A percentile compares a stretch with the other conserved stretches of the same genome.
Evolutionary conservation across 2,888 invertebrate genomes (phyloP).

Genomic region (Chirona hameri): DNA sequence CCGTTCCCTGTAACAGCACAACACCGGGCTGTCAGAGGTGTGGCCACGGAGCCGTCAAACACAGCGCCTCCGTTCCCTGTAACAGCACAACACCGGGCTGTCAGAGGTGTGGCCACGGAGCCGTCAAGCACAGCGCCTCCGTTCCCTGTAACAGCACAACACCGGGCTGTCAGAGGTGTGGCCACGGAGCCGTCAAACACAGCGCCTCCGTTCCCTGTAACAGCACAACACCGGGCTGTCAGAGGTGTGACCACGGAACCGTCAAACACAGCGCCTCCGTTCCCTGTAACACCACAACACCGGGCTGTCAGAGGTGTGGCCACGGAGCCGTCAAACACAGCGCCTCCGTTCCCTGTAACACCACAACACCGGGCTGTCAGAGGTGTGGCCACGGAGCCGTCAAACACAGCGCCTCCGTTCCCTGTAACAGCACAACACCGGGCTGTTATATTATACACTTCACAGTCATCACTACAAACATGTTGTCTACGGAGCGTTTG

Average conservation of each 20-base stretch:
- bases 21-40: constrained; percentile 32
- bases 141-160: constrained; percentile 55
- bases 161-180: background rate
- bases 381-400: constrained; percentile 77
- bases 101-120: constrained; percentile 73
- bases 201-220: constrained; percentile 54
- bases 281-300: constrained; percentile 53
- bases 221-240: background rate
- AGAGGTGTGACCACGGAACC: constrained; percentile 77
- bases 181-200: background rate
- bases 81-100: too few species aligned
- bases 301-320: background rate
- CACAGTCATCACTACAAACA: too few species aligned
- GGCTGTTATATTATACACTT: background rate
- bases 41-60: background rate
- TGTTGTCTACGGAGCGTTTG: too few species aligned
- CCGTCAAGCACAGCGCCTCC: constrained; percentile 78
- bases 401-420: constrained; percentile 74
- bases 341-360: background rate
- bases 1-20: constrained; percentile 60
- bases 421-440: constrained; percentile 52
- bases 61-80: background rate
- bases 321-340: background rate
- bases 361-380: constrained; percentile 43
- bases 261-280: constrained; percentile 75